These are phyloP conservation scores for Labeo calbasu DNA, from an alignment of 2,797 vertebrate species.

Conservation along the genomic window DNA sequence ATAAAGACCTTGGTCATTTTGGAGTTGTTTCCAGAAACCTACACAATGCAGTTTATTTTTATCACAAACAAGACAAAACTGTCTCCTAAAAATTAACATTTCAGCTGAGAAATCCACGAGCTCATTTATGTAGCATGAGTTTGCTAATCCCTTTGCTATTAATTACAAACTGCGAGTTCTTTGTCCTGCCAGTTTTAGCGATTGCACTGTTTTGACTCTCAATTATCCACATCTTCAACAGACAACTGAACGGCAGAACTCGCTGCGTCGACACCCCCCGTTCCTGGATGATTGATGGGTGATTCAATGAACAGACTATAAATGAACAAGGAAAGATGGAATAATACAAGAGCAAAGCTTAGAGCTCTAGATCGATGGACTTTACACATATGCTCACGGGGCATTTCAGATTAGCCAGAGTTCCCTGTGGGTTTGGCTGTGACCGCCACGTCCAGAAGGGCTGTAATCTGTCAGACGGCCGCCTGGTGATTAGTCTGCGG, in stretches of 20 bases:
- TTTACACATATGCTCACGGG: slow-evolving; percentile 58
- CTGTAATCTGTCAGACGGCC: slow-evolving; percentile 60
- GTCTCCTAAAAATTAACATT: slow-evolving; percentile 13
- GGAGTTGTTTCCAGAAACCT: slow-evolving; percentile 24
- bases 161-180: slow-evolving; percentile 27
- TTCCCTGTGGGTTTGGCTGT: slow-evolving; percentile 48
- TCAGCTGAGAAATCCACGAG: slow-evolving; percentile 9
- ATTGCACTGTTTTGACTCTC: neutral
- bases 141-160: slow-evolving; percentile 41
- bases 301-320: slow-evolving; percentile 64
- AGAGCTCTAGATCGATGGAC: slow-evolving; percentile 56
- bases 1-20: slow-evolving; percentile 23
- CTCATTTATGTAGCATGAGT: neutral
- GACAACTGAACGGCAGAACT: slow-evolving; percentile 40
- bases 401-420: slow-evolving; percentile 61
- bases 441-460: slow-evolving; percentile 42
- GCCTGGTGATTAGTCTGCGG: slow-evolving; percentile 33
- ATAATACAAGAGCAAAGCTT: slow-evolving; percentile 50
- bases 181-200: slow-evolving; percentile 40
- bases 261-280: slow-evolving; percentile 34
- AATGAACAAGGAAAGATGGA: slow-evolving; percentile 3
- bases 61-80: slow-evolving; percentile 19
- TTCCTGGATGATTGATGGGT: slow-evolving; percentile 65
- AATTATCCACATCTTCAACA: slow-evolving; percentile 5
- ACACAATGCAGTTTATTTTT: slow-evolving; percentile 40